These are phyloP conservation scores for Acanthopleura granulata DNA, from an alignment of 2,888 invertebrate genomes.

Conservation along the genomic window DNA sequence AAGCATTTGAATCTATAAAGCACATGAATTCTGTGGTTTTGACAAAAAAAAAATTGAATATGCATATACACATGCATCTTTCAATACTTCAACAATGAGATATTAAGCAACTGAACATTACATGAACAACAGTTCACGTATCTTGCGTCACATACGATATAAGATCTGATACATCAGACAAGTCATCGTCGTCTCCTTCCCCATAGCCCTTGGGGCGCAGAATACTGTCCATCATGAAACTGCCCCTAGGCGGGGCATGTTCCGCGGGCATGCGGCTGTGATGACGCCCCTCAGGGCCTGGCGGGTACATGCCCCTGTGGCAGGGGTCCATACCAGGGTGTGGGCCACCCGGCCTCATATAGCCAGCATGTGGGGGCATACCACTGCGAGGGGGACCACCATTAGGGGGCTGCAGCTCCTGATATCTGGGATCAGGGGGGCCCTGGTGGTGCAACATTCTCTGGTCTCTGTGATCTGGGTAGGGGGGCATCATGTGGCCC, in stretches of 20 bases:
- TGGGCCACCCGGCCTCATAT: not conserved
- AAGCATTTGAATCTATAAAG: too few relatives aligned
- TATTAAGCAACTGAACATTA: too few relatives aligned
- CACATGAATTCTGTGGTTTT: too few relatives aligned
- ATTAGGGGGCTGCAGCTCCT: conserved; percentile 8
- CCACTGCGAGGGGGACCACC: not conserved
- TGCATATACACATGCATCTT: too few relatives aligned
- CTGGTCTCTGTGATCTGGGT: not conserved
- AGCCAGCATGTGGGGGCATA: not conserved
- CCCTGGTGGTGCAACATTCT: not conserved
- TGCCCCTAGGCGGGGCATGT: conserved; percentile 28
- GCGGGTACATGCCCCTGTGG: not conserved
- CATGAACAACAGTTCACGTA: not conserved
- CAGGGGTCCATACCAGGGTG: not conserved
- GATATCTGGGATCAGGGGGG: not conserved
- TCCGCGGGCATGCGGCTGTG: not conserved
- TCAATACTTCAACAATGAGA: too few relatives aligned
- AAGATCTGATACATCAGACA: conserved; percentile 52
- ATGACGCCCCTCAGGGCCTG: not conserved
- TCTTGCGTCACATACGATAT: conserved; percentile 52
- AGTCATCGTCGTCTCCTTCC: conserved; percentile 38
- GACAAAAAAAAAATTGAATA: too few relatives aligned
- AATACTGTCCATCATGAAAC: conserved; percentile 50
- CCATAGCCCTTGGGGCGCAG: conserved; percentile 30
- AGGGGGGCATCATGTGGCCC: not conserved